Base-by-base conservation (phyloP, 2,113 vertebrate species). In the Tyrannus savana region DNA sequence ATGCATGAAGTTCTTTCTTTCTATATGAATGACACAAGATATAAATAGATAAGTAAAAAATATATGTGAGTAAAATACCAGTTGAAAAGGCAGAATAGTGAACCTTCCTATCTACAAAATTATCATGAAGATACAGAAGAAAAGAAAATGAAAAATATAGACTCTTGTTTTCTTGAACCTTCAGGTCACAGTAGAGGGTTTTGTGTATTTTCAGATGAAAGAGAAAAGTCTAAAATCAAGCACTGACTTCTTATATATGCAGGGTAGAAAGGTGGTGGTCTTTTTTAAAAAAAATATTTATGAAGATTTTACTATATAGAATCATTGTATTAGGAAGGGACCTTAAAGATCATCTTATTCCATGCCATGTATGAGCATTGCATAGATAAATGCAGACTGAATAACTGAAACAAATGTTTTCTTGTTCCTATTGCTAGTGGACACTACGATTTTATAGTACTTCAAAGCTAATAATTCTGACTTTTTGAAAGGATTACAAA, bases 231-330 rank as follows among this genome's bases (percentile, higher is more conserved):
- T 67, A 24, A 92, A 58, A 76, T 28, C 12, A 85, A 49, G 4
- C 31, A 25, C 8, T 35, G 42, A 46, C 14, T 56, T 85, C 9
- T 66, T 85, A 28, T 19, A 19, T 44, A 12, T 46, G 33, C n/a
- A 47, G 50, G 12, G 5, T 53, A 41, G 18, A 60, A 76, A 33
- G 2, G 3, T 71, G 23, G 6, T 72, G 7, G 39, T 41, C 39
- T 18, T 42, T 0, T 35, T 47, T 19, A 19, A 60, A 55, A 28
- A 55, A 28, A 12, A 7, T 1, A 7, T n/a, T 16, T 59, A 3
- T 59, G 33, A 71, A 58, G 14, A 41, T 73, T 80, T 85, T 42
- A 19, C 19, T 74, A 17, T 37, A 1, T 55, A 33, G 41, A 71
- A 33, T 8, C 8, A 8, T 63, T 56, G 35, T 14, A 14, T 37